Base-by-base conservation (phyloP, 2,797 vertebrate species). In the Sebastes hubbsi region DNA sequence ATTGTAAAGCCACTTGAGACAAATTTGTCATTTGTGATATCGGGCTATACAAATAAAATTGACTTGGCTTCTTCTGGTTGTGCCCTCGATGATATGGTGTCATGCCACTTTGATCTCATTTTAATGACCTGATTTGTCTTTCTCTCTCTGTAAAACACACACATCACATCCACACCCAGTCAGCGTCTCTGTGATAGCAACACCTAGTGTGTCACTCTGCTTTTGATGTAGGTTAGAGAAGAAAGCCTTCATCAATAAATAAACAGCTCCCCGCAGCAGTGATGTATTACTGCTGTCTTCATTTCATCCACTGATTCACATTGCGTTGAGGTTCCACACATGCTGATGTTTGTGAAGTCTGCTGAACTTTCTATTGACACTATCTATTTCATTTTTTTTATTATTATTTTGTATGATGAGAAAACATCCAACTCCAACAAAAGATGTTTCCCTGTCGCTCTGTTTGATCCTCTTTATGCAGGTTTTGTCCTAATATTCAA, bases 211-310 rank as follows among this genome's bases (percentile, higher is more conserved):
- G 56, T 59, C 64, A 75, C 52, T 36, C 18, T 20, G 8, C 25
- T 78, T 88, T 90, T 90, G 87, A 89, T 74, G 79, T 77, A 10
- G 55, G 77, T 58, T 24, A 4, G 66, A 87, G 73, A 82, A 86
- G 68, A 86, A 80, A 78, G 65, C 46, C 68, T 77, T 75, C 71
- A 85, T 89, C 80, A 87, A 88, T 84, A 88, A 90, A 77, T 85
- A 46, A 87, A 74, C 52, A 75, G 62, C 68, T 72, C 20, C 74
- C 60, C 30, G 65, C 75, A 68, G 76, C 58, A 56, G 18, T 59
- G 71, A 81, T 66, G 62, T 75, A 78, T 80, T 56, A 62, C 70
- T 80, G 66, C 56, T 30, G 64, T 84, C 72, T 81, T 85, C 49
- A 79, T 81, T 77, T 80, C 66, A 72, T 65, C 25, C 25, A 8